Base-by-base conservation (phyloP, 2,888 invertebrate species). In the Sphaerophoria taeniata region DNA sequence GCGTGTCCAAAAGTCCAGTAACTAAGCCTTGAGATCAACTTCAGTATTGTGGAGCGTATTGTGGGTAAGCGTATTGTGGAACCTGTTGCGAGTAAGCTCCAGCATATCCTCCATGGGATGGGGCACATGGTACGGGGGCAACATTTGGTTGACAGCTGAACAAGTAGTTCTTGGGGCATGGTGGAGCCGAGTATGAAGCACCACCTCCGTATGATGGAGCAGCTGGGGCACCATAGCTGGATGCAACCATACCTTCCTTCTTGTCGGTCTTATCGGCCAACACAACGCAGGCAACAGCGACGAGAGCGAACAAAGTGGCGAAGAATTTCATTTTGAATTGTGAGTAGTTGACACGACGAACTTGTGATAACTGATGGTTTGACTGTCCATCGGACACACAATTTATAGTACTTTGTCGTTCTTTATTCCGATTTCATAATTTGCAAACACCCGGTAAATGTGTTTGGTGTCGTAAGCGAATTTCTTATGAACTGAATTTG, bases 11-110 rank as follows among this genome's bases (percentile, higher is more conserved):
- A 12, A 43, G 24, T 4, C 39, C 16, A 39, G 6, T 2, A 11
- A 16, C 11, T 4, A 36, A 14, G 14, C 5, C 12, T 9, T 12
- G 12, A 5, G 12, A 11, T 56, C 31, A 14, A 34, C 63, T 49
- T 69, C 33, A 69, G 24, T 69, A 69, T 53, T 69, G 53, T 51
- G 39, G 51, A 69, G 39, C n/a, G 55, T 69, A 53, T 33, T 71
- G 58, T 12, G 14, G 71, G 14, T 53, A 47, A 16, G 45, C 70
- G 14, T 69, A 69, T 55, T 53, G 55, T 56, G 71, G 90, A 31
- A 89, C 88, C 84, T 89, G 89, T 43, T 90, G 89, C 4, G 90
- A 89, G 81, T 90, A 90, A 58, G 90, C 89, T 36, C 90, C 90
- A 71, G 89, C 87, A 45, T 90, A 89, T 65, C 70, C 70, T n/a